Base-by-base conservation (phyloP, 2,888 invertebrate genomes). In the Drosophila prolongata region DNA sequence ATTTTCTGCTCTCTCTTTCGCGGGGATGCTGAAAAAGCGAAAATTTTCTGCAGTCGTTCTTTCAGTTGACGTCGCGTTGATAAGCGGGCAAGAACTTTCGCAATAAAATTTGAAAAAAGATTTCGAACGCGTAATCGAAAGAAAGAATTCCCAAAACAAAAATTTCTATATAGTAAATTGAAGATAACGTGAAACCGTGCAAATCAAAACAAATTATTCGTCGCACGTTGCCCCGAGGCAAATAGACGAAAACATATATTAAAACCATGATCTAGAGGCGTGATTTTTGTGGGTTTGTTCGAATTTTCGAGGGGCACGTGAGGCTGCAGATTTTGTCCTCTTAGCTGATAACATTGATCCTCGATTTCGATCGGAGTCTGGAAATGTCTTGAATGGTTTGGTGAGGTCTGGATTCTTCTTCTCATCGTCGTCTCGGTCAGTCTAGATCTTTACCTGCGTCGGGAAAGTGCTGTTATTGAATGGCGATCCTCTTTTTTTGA, bases 61-160 rank as follows among this genome's bases (percentile, higher is more conserved):
- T 79, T 89, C 73, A 89, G 89, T 85, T 85, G 77, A 75, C 77
- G 75, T 81, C 86, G 77, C 75, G 89, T 67, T 78, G 87, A 88
- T 83, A 74, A 83, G 80, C 68, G 56, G 42, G 67, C 66, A 49
- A 56, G 52, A 82, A 69, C 60, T 57, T 59, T 59, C 50, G 54
- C 52, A 57, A 53, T 43, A 44, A 11, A 40, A 49, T 35, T 11
- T n/a, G 1, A 34, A 55, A 27, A 27, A 47, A 37, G 35, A 43
- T 40, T 30, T 47, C 43, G 34, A 53, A 42, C 52, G 52, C 68
- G 43, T 69, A 47, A 60, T 53, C 50, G 34, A n/a, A 53, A 49
- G 27, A n/a, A 53, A 49, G 59, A 57, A 69, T 49, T 49, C 42
- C 62, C 55, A 37, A 75, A 35, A 35, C 44, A 40, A 27, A 27